A percentile compares a stretch with the other conserved stretches of the same genome.
Conservation (phyloP, 1,140 invertebrate species). For the Planococcus citri region DNA sequence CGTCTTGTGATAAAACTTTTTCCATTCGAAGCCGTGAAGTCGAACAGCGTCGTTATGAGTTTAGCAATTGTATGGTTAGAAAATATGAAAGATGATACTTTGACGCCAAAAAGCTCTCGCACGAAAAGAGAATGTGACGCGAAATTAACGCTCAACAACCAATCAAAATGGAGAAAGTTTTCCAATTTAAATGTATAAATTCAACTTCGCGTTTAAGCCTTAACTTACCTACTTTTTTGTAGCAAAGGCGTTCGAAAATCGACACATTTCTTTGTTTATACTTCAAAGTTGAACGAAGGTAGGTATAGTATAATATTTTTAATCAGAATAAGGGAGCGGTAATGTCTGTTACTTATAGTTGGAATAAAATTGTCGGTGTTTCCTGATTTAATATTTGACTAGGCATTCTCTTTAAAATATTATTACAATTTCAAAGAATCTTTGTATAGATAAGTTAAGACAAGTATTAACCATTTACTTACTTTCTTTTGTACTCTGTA, state of each 20-base stretch:
- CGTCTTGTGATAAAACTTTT: neutral
- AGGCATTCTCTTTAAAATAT: no score
- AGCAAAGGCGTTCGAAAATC: neutral
- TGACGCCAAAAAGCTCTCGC: neutral
- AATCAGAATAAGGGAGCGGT: no score
- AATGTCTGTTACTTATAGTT: no score
- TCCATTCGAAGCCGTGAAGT: neutral
- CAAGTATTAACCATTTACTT: no score
- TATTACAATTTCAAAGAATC: no score
- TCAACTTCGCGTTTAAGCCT: neutral
- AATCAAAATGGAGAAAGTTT: neutral
- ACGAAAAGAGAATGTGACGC: neutral
- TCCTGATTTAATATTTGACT: no score
- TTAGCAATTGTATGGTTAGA: neutral
- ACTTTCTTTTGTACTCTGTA: no score
- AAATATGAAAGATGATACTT: constrained; percentile 8
- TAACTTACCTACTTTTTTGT: neutral
- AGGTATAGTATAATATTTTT: no score
- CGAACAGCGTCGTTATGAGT: neutral
- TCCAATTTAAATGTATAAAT: constrained; percentile 2
- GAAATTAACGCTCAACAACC: neutral
- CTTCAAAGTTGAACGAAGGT: no score
- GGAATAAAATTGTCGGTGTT: no score
- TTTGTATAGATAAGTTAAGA: no score
- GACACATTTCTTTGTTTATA: neutral